A percentile compares a stretch with the other conserved stretches of the same genome.
Conservation (phyloP, 2,888 invertebrate genomes). For the Lithophane leautieri region DNA sequence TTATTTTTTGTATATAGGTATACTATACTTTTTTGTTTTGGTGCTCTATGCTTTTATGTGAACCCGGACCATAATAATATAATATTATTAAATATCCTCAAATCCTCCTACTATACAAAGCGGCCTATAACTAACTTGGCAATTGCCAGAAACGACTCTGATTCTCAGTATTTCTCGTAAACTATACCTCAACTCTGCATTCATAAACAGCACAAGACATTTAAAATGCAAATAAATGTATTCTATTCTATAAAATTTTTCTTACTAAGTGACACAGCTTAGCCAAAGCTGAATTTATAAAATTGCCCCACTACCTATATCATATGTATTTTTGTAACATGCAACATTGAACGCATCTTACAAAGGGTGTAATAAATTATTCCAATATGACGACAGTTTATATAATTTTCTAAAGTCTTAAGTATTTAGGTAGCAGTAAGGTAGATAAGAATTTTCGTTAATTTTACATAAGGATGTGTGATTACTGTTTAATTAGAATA, state of each 20-base stretch:
- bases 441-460: slow-evolving; percentile 46
- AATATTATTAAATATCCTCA: background rate
- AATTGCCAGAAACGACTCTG: background rate
- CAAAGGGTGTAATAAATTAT: slow-evolving; percentile 29
- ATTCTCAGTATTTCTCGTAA: slow-evolving; percentile 23
- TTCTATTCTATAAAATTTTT: background rate
- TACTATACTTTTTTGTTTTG: slow-evolving; percentile 6
- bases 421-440: slow-evolving; percentile 50
- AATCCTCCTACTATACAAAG: slow-evolving; percentile 8
- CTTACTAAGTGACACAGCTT: slow-evolving; percentile 9
- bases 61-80: background rate
- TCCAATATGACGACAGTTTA: slow-evolving; percentile 31
- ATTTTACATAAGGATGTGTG: slow-evolving; percentile 34
- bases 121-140: slow-evolving; percentile 17
- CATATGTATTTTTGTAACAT: slow-evolving; percentile 47
- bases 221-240: background rate
- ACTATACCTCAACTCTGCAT: slow-evolving; percentile 20
- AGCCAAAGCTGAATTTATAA: slow-evolving; percentile 14
- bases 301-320: slow-evolving; percentile 27
- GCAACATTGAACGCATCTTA: slow-evolving; percentile 37
- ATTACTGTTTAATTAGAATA: slow-evolving; percentile 35
- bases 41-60: slow-evolving; percentile 12
- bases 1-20: background rate
- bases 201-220: slow-evolving; percentile 20
- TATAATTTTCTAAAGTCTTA: slow-evolving; percentile 45